A percentile compares a stretch with the other conserved stretches of the same genome.
Evolutionary conservation across 2,888 invertebrate species (phyloP).

Genomic region (Gisinianus flammeolus): DNA sequence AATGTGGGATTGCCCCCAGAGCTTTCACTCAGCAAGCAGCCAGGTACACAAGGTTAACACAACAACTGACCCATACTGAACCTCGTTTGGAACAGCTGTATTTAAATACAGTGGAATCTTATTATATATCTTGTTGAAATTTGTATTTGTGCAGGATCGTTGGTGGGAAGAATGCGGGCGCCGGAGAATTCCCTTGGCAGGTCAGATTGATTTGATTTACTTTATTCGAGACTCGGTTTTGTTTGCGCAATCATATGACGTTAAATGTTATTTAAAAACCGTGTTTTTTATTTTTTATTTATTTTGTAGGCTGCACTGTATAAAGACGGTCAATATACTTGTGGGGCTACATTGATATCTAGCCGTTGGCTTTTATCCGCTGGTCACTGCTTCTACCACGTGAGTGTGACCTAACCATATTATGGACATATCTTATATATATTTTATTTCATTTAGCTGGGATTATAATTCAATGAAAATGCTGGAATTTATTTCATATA

Average conservation of each 20-base stretch:
- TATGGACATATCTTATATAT: background rate
- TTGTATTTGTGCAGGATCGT: constrained; percentile 69
- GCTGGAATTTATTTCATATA: background rate
- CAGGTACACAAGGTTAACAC: constrained; percentile 58
- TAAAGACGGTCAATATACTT: constrained; percentile 83
- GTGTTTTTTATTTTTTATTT: too few relatives aligned
- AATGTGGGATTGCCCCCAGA: constrained; percentile 67
- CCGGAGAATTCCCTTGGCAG: constrained; percentile 82
- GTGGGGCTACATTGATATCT: constrained; percentile 76
- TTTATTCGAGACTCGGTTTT: too few relatives aligned
- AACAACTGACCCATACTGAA: background rate
- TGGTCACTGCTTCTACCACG: constrained; percentile 83
- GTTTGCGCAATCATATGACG: too few relatives aligned
- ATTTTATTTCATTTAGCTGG: too few relatives aligned
- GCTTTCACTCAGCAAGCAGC: constrained; percentile 52
- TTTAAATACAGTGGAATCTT: too few relatives aligned
- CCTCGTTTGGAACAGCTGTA: too few relatives aligned
- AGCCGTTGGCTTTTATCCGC: constrained; percentile 78
- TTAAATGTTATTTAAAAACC: too few relatives aligned
- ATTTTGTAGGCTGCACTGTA: constrained; percentile 88
- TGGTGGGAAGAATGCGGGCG: constrained; percentile 76
- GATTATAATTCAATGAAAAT: constrained; percentile 8
- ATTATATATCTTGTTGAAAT: background rate
- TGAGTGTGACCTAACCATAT: constrained; percentile 61
- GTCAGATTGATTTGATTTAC: too few relatives aligned